phyloP scores from a whole-genome alignment of 2,113 vertebrate genomes.

The Patagioenas fasciata region DNA sequence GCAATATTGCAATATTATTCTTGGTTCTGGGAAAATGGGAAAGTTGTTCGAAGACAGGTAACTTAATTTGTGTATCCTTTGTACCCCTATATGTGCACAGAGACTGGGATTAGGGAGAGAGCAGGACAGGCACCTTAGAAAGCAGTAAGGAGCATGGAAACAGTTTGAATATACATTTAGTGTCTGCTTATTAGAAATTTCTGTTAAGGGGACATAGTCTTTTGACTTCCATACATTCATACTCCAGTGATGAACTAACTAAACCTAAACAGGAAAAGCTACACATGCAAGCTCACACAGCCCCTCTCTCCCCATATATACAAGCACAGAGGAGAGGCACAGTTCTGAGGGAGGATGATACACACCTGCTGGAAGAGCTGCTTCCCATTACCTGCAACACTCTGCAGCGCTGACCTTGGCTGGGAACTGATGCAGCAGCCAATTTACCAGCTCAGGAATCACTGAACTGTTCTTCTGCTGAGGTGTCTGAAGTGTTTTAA shows the following conservation, averaged over 20 bases:
- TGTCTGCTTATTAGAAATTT: background rate
- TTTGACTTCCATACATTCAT: background rate
- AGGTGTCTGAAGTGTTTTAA: background rate
- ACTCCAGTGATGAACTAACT: background rate
- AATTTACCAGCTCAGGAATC: background rate
- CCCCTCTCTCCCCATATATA: fast-evolving
- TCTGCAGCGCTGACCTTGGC: background rate
- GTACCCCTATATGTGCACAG: background rate
- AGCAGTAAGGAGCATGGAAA: background rate
- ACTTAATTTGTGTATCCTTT: background rate
- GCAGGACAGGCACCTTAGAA: background rate
- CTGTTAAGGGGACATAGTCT: background rate
- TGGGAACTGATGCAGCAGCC: background rate
- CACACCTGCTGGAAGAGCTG: background rate
- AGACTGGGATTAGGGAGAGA: background rate
- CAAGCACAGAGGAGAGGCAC: background rate
- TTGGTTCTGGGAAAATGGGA: background rate
- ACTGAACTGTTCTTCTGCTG: background rate
- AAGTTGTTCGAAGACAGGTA: background rate
- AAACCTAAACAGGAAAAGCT: background rate
- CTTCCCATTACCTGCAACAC: background rate
- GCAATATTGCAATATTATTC: background rate
- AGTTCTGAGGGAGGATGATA: background rate
- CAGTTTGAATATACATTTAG: background rate
- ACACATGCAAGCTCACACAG: background rate